Percentiles rank a stretch among this genome's conserved stretches.
Evolutionary conservation across 2,113 vertebrate genomes (phyloP).

Genomic region (Ageneiosus marmoratus): DNA sequence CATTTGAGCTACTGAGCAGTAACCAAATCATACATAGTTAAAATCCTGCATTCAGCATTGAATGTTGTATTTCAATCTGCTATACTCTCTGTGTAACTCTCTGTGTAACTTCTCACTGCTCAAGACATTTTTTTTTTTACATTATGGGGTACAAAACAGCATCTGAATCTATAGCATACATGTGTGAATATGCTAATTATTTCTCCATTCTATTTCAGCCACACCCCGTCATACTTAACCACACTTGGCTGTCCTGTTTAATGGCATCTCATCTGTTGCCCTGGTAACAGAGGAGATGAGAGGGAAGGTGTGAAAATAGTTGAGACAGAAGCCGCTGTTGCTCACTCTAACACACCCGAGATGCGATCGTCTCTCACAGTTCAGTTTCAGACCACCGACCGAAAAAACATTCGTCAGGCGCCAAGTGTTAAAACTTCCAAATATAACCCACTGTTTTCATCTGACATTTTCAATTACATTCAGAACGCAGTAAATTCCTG

Average conservation of each 20-base stretch:
- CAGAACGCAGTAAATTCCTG: slow-evolving; percentile 33
- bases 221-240: slow-evolving; percentile 33
- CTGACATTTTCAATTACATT: slow-evolving; percentile 48
- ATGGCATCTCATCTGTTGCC: slow-evolving; percentile 58
- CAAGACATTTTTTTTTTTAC: not conserved
- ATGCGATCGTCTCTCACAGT: slow-evolving; percentile 16
- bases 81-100: not conserved
- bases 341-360: slow-evolving; percentile 33
- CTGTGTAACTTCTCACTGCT: not conserved
- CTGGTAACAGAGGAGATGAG: slow-evolving; percentile 54
- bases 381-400: slow-evolving; percentile 12
- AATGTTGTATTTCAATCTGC: not conserved
- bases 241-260: slow-evolving; percentile 51
- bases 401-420: not conserved
- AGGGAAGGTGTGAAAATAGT: slow-evolving; percentile 52
- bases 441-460: slow-evolving; percentile 42
- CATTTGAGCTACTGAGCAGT: not conserved
- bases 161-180: not conserved
- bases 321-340: slow-evolving; percentile 43
- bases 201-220: slow-evolving; percentile 8
- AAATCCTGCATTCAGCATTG: not conserved
- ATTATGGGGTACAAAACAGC: not conserved
- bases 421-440: slow-evolving; percentile 42
- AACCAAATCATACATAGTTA: not conserved
- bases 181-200: not conserved